Evolutionary conservation across 2,113 vertebrate species (phyloP).

Genomic region (Lucifuga dentata): DNA sequence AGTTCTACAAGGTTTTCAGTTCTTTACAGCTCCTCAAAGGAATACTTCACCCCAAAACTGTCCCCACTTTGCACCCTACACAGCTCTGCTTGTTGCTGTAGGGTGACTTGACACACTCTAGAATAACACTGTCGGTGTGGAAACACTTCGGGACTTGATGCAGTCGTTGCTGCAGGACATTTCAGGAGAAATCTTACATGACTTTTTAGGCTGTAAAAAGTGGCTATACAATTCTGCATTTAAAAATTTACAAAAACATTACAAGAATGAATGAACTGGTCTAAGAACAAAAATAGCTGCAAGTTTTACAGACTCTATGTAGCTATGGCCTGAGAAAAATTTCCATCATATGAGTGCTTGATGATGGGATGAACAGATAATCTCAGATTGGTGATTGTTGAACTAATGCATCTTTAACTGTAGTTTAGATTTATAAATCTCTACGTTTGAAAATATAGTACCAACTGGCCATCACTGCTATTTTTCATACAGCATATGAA

Average conservation of each 20-base stretch:
- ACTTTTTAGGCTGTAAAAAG: constrained; percentile 30
- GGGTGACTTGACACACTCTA: neutral
- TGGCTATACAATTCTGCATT: constrained; percentile 2
- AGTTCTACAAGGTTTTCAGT: constrained; percentile 5
- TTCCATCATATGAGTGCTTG: constrained; percentile 18
- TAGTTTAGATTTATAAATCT: constrained; percentile 22
- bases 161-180: constrained; percentile 1
- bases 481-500: constrained; percentile 39
- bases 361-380: constrained; percentile 9
- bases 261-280: constrained; percentile 9
- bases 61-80: constrained; percentile 1
- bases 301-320: constrained; percentile 34
- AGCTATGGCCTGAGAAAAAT: constrained; percentile 46
- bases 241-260: constrained; percentile 39
- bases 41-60: neutral
- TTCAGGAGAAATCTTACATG: neutral
- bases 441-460: constrained; percentile 40
- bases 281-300: constrained; percentile 14
- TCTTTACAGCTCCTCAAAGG: constrained; percentile 7
- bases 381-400: constrained; percentile 9
- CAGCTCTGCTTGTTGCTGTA: neutral
- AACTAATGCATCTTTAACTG: constrained; percentile 6
- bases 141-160: neutral
- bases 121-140: neutral
- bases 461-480: constrained; percentile 25